Evolutionary conservation across 2,797 vertebrate species (phyloP).

Genomic region (Galagoides demidoff): DNA sequence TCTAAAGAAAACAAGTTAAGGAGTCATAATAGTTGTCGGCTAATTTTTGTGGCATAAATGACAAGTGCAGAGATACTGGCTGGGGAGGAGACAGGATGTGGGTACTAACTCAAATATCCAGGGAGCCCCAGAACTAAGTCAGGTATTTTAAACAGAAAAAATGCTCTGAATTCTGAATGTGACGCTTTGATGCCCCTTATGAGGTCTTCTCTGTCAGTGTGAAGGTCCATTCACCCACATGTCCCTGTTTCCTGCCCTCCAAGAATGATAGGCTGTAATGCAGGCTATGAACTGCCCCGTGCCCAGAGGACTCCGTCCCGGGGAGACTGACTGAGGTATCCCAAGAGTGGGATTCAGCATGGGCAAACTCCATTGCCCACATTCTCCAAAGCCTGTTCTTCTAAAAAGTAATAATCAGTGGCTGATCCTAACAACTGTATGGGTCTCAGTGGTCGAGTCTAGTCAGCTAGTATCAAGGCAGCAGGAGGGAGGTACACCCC

Average conservation of each 20-base stretch:
- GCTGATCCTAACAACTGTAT: neutral
- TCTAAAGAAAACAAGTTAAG: neutral
- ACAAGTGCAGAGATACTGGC: neutral
- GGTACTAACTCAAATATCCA: neutral
- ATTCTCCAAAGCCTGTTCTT: neutral
- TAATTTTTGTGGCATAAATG: neutral
- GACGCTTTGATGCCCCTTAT: neutral
- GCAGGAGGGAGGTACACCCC: slow-evolving; percentile 67
- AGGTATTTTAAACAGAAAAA: neutral
- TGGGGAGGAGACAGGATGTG: neutral
- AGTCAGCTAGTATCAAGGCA: slow-evolving; percentile 78
- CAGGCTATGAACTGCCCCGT: neutral
- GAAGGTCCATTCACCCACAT: neutral
- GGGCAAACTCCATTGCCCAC: neutral
- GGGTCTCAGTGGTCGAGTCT: slow-evolving; percentile 72
- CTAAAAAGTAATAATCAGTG: neutral
- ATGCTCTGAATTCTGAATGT: neutral
- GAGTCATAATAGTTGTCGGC: neutral
- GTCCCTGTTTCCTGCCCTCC: neutral
- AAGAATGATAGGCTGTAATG: neutral
- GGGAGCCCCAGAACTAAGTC: neutral
- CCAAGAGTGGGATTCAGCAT: neutral
- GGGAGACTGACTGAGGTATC: neutral
- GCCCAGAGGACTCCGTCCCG: neutral
- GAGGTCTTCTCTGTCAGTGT: neutral